These are phyloP conservation scores for Kryptolebias marmoratus DNA, from an alignment of 2,113 vertebrate species.

Conservation along the genomic window DNA sequence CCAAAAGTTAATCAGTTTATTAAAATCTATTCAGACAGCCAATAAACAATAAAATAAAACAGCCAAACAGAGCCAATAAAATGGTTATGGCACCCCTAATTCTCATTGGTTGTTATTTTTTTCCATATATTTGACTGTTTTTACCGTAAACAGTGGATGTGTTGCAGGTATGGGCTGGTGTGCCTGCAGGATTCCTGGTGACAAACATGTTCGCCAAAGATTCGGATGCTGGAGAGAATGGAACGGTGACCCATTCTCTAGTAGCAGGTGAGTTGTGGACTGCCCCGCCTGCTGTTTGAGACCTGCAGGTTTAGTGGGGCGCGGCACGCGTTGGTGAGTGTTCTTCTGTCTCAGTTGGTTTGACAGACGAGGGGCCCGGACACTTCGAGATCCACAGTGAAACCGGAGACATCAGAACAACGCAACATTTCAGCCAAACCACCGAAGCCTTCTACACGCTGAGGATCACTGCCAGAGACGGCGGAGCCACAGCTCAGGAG, in stretches of 20 bases:
- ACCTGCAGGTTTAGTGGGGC: background rate
- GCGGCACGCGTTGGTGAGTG: background rate
- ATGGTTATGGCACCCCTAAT: too few species aligned
- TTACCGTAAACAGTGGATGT: background rate
- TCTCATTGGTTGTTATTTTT: too few species aligned
- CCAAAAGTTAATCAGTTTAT: too few species aligned
- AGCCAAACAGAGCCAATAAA: too few species aligned
- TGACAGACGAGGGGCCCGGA: conserved; percentile 62
- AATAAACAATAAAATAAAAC: too few species aligned
- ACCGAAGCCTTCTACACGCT: conserved; percentile 79
- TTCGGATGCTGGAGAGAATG: conserved; percentile 87
- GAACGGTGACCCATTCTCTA: conserved; percentile 83
- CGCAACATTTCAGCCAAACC: conserved; percentile 70
- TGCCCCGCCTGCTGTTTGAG: background rate
- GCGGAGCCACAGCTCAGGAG: conserved; percentile 80
- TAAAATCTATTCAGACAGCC: too few species aligned
- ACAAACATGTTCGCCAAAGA: conserved; percentile 91
- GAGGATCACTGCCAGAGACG: conserved; percentile 83
- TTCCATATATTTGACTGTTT: background rate
- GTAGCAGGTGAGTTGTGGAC: conserved; percentile 78
- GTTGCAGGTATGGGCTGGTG: conserved; percentile 86
- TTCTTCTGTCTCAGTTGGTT: conserved; percentile 25
- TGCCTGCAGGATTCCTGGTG: conserved; percentile 82
- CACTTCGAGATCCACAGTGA: conserved; percentile 87
- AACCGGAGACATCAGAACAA: conserved; percentile 87